Conservation (phyloP, 2,888 invertebrate species). For the Pimpla rufipes region DNA sequence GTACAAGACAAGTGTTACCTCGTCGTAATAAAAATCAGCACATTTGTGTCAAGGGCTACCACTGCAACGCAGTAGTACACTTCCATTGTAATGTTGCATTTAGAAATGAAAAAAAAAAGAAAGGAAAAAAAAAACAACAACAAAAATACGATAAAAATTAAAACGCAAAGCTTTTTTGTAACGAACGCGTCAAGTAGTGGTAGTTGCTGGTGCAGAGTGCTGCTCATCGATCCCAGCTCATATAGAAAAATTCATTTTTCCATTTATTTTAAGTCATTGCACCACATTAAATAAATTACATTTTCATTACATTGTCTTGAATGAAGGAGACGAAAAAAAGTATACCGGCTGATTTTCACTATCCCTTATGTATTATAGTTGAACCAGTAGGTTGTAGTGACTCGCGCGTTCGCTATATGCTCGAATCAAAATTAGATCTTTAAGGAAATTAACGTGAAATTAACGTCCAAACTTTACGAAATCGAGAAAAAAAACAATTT, state of each 20-base stretch:
- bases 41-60: slow-evolving; percentile 79
- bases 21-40: slow-evolving; percentile 82
- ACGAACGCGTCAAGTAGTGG: slow-evolving; percentile 64
- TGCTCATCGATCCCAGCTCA: slow-evolving; percentile 85
- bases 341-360: slow-evolving; percentile 58
- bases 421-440: no score
- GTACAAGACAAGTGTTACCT: slow-evolving; percentile 86
- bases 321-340: slow-evolving; percentile 16
- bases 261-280: slow-evolving; percentile 86
- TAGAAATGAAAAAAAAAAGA: slow-evolving; percentile 59
- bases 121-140: slow-evolving; percentile 14
- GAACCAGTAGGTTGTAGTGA: no score
- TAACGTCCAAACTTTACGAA: no score
- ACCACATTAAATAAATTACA: slow-evolving; percentile 86
- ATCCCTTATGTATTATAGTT: slow-evolving; percentile 43
- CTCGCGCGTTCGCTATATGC: no score
- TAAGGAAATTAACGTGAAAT: no score
- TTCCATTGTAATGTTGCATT: slow-evolving; percentile 82
- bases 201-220: slow-evolving; percentile 77
- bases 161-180: slow-evolving; percentile 56
- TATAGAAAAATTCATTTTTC: slow-evolving; percentile 84
- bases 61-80: slow-evolving; percentile 78
- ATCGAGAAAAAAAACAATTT: no score
- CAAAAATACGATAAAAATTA: slow-evolving; percentile 12
- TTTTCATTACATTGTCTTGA: slow-evolving; percentile 84